These are phyloP conservation scores for Oreortyx pictus DNA, from an alignment of 2,797 vertebrate species.

Conservation along the genomic window DNA sequence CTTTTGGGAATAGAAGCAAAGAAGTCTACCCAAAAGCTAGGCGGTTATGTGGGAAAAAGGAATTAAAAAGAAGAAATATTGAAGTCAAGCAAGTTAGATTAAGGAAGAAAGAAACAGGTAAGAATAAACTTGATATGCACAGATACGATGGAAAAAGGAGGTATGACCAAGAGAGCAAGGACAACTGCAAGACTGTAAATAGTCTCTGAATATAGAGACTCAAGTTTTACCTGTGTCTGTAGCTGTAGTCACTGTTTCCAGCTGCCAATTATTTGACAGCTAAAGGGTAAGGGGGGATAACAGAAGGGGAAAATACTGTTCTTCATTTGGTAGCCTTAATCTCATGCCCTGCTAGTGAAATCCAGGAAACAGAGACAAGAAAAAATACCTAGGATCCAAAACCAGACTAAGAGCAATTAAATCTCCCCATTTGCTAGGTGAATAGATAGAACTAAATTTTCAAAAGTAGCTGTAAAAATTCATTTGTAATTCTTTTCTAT, in stretches of 20 bases:
- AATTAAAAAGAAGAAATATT: not conserved
- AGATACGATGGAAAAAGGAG: not conserved
- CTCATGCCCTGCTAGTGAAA: not conserved
- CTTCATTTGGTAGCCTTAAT: not conserved
- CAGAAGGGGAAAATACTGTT: not conserved
- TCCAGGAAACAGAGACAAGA: not conserved
- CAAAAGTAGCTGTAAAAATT: not conserved
- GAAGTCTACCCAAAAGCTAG: not conserved
- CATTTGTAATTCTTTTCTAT: not conserved
- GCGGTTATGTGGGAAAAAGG: not conserved
- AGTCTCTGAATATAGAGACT: not conserved
- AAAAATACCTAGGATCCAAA: not conserved
- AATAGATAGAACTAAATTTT: conserved; percentile 25
- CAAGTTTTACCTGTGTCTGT: not conserved
- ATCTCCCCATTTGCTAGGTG: not conserved
- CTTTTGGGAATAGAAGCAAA: not conserved
- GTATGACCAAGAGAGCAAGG: not conserved
- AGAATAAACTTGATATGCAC: not conserved
- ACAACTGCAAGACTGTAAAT: not conserved
- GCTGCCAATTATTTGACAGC: not conserved
- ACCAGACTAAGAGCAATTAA: not conserved
- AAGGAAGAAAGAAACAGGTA: not conserved
- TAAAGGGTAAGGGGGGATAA: not conserved
- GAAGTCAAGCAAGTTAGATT: not conserved
- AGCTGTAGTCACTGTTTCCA: not conserved